Percentiles rank a stretch among this genome's conserved stretches.
phyloP scores from a whole-genome alignment of 2,113 vertebrate species.

The Tenrec ecaudatus region DNA sequence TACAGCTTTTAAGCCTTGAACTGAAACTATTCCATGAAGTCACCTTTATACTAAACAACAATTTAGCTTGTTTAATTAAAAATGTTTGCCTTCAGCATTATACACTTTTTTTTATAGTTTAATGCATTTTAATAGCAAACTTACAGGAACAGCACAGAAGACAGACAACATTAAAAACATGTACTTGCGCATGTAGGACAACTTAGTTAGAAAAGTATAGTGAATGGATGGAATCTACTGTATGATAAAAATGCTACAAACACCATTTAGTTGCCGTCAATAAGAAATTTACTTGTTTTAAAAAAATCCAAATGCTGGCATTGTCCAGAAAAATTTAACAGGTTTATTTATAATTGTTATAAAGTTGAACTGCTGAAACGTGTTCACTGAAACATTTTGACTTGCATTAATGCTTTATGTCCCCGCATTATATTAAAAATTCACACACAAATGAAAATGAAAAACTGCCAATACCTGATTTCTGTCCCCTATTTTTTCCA shows the following conservation, averaged over 20 bases:
- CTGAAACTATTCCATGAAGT: background rate
- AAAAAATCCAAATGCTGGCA: conserved; percentile 93
- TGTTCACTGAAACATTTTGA: conserved; percentile 84
- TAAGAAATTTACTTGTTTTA: conserved; percentile 91
- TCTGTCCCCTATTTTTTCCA: conserved; percentile 88
- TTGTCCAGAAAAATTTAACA: conserved; percentile 90
- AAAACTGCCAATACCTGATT: conserved; percentile 89
- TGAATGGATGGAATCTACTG: conserved; percentile 90
- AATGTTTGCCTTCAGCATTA: background rate
- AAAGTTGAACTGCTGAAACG: conserved; percentile 89
- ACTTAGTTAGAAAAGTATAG: conserved; percentile 92
- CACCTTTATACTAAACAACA: background rate
- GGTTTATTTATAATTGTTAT: conserved; percentile 90
- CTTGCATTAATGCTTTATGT: conserved; percentile 84
- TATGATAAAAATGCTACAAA: conserved; percentile 92
- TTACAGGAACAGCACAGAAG: conserved; percentile 93
- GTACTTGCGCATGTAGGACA: conserved; percentile 90
- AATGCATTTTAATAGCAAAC: conserved; percentile 94
- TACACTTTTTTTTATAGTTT: conserved; percentile 82
- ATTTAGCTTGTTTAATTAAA: background rate
- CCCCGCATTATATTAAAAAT: conserved; percentile 87
- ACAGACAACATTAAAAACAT: conserved; percentile 93
- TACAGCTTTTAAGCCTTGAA: background rate
- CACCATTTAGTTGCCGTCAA: conserved; percentile 90
- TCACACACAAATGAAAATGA: conserved; percentile 91